Base-by-base conservation (phyloP, 2,797 vertebrate genomes). In the Yasuhikotakia modesta region DNA sequence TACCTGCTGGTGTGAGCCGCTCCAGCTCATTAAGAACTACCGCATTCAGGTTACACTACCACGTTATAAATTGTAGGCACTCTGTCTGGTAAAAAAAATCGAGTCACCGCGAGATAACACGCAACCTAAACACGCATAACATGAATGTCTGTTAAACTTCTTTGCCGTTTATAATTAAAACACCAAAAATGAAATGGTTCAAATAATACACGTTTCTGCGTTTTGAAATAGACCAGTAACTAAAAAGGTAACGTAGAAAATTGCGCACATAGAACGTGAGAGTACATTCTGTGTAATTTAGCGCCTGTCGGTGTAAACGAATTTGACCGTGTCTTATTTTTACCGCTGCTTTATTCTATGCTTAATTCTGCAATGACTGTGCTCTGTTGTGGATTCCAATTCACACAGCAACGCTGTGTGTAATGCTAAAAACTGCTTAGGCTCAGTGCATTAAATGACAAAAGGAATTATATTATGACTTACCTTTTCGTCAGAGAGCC, bases 401-500 rank as follows among this genome's bases (percentile, higher is more conserved):
- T 63, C 12, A 39, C 27, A 35, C 53, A 63, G 11, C 24, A 27
- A 30, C 1, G 27, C 52, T 66, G 32, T 19, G 3, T 74, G 30
- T 16, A 1, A 22, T 21, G 30, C 46, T 14, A 11, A 2, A 50
- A 63, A 53, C 65, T 48, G 32, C 60, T 6, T 16, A n/a, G 52
- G 50, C 45, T 46, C 52, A 57, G 8, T 21, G 43, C 24, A 35
- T 27, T 5, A 55, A 65, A 55, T 8, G 10, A 22, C 12, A 58
- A 73, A 73, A n/a, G 2, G 4, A 64, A 32, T 24, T 61, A 0
- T 3, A 68, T 39, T 19, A 60, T 19, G 30, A 27, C 2, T 72
- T 85, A 83, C 84, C 79, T 81, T 73, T 76, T 58, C 57, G 39
- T 45, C 3, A 76, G 11, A 30, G 57, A 74, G 16, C 16, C 46